Percentiles rank a stretch among this genome's conserved stretches.
Conservation (phyloP, 2,888 invertebrate genomes). For the Nesidiocoris tenuis region DNA sequence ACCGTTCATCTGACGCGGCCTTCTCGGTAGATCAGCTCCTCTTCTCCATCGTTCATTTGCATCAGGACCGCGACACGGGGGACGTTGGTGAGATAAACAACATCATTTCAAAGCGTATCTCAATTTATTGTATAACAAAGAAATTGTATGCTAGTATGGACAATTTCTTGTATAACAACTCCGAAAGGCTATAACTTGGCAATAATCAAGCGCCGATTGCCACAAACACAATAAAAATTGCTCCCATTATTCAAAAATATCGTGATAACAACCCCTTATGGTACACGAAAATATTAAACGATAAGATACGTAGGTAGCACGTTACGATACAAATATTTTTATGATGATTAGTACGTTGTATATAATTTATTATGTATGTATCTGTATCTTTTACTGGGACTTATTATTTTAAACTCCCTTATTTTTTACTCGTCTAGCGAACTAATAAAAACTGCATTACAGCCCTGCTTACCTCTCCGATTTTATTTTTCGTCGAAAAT, state of each 20-base stretch:
- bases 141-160: constrained; percentile 37
- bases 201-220: constrained; percentile 36
- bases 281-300: constrained; percentile 35
- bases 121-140: constrained; percentile 41
- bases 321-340: constrained; percentile 32
- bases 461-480: not conserved
- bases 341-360: constrained; percentile 8
- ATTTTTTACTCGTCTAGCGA: not conserved
- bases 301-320: constrained; percentile 6
- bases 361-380: constrained; percentile 9
- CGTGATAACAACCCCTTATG: constrained; percentile 27
- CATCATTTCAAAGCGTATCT: constrained; percentile 42
- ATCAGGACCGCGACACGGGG: too few relatives aligned
- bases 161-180: constrained; percentile 41
- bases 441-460: not conserved
- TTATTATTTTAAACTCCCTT: too few relatives aligned
- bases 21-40: too few relatives aligned
- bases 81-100: too few relatives aligned
- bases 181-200: constrained; percentile 39
- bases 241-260: constrained; percentile 43
- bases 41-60: too few relatives aligned
- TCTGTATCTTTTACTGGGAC: too few relatives aligned
- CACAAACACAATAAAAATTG: constrained; percentile 38
- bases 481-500: not conserved
- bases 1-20: too few relatives aligned